These are phyloP conservation scores for Callitettix versicolor DNA, from an alignment of 1,140 invertebrate genomes.

Conservation along the genomic window DNA sequence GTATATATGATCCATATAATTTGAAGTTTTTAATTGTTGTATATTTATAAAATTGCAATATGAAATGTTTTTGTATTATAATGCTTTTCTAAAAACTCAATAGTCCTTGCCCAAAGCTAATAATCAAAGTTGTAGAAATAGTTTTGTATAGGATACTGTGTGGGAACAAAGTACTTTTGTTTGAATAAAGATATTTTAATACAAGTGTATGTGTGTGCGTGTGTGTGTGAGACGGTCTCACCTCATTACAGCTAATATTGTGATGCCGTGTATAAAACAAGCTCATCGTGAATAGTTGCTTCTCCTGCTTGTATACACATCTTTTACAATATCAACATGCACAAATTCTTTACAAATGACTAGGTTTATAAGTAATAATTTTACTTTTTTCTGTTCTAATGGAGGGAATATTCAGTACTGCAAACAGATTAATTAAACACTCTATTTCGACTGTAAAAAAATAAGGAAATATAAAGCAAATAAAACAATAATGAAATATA, in stretches of 20 bases:
- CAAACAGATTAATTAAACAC: neutral
- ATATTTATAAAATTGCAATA: too few species aligned
- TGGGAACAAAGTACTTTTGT: conserved; percentile 5
- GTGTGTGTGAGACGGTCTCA: conserved; percentile 7
- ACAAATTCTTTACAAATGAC: neutral
- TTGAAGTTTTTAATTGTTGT: too few species aligned
- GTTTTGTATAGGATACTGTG: conserved; percentile 4
- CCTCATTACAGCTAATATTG: conserved; percentile 17
- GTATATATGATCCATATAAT: too few species aligned
- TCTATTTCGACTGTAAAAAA: too few species aligned
- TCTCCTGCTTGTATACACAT: neutral
- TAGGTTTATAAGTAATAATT: neutral
- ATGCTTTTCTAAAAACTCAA: too few species aligned
- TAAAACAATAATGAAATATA: too few species aligned
- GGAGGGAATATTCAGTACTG: neutral
- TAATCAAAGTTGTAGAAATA: neutral
- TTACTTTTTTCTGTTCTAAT: conserved; percentile 1
- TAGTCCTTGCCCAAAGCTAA: too few species aligned
- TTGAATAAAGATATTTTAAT: conserved; percentile 9
- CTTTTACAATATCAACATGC: neutral
- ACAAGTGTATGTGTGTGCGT: conserved; percentile 6
- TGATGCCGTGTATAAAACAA: conserved; percentile 16
- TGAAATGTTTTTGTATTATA: too few species aligned
- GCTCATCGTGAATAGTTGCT: conserved; percentile 6
- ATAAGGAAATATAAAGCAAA: too few species aligned